Base-by-base conservation (phyloP, 1,140 invertebrate genomes). In the Halictus rubicundus region DNA sequence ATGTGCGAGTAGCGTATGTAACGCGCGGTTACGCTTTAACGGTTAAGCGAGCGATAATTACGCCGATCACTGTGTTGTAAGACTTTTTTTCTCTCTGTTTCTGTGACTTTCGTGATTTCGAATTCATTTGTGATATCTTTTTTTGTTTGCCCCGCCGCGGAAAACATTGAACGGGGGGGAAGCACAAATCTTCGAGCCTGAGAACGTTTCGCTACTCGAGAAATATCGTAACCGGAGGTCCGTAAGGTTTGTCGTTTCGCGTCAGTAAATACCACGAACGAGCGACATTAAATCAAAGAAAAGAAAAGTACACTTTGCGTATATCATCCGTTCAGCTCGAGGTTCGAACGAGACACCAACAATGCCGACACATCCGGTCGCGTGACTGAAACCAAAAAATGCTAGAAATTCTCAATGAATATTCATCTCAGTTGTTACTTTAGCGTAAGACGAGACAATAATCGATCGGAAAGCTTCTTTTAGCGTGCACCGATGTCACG, bases 51-150 rank as follows among this genome's bases (percentile, higher is more conserved):
- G 8, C 19, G 16, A 52, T n/a, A 68, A 19, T n/a, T 21, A 3
- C 39, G 39, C 12, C 12, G 23, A 46, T 66, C 39, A n/a, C 64
- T 46, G n/a, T 37, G 0, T 65, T 46, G n/a, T 65, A 46, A 42
- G 37, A 42, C n/a, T 65, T 65, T 42, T 46, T 14, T 12, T 63
- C 21, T 63, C 46, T 66, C 39, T 68, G 14, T 37, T 39, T 25
- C 39, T 60, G 32, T 60, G 39, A 63, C 52, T 49, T 61, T n/a
- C 21, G 25, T 65, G 49, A 73, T 42, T 78, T 78, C 37, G 49
- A 65, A 49, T 65, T 68, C 25, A 71, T 73, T 71, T 78, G 69
- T 73, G 77, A 78, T 78, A 78, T 71, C 42, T 78, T 37, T 78
- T 37, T 42, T 71, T 16, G 70, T 37, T 42, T 39, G 23, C 39